These are phyloP conservation scores for Endomychus coccineus DNA, from an alignment of 2,888 invertebrate species.

Conservation along the genomic window DNA sequence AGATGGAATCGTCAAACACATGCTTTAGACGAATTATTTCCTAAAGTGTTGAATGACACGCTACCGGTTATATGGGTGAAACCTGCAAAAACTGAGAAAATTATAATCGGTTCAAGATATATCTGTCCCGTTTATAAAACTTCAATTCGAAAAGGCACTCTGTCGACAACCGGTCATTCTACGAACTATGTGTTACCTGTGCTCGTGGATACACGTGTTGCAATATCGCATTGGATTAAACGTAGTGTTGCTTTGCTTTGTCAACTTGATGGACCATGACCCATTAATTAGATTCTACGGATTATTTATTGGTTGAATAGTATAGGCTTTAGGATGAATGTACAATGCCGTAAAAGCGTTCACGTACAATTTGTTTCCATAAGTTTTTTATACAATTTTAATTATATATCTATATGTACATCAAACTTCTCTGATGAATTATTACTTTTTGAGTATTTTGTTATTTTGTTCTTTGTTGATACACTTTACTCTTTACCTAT, in stretches of 20 bases:
- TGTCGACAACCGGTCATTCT: conserved; percentile 80
- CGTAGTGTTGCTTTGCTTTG: conserved; percentile 72
- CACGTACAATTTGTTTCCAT: no score
- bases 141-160: conserved; percentile 65
- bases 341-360: no score
- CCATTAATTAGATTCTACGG: no score
- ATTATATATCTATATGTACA: no score
- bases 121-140: conserved; percentile 75
- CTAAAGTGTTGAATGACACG: conserved; percentile 70
- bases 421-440: no score
- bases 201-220: conserved; percentile 58
- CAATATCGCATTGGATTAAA: conserved; percentile 72
- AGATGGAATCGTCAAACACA: conserved; percentile 63
- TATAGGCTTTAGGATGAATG: no score
- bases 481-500: no score
- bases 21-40: conserved; percentile 66
- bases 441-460: no score
- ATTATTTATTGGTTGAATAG: no score
- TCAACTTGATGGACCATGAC: conserved; percentile 67
- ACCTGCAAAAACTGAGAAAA: conserved; percentile 52
- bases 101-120: conserved; percentile 57
- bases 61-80: conserved; percentile 75
- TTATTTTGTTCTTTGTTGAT: no score
- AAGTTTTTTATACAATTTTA: no score
- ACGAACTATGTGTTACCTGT: conserved; percentile 78